Conservation (phyloP, 1,140 invertebrate genomes). For the Achatina immaculata region DNA sequence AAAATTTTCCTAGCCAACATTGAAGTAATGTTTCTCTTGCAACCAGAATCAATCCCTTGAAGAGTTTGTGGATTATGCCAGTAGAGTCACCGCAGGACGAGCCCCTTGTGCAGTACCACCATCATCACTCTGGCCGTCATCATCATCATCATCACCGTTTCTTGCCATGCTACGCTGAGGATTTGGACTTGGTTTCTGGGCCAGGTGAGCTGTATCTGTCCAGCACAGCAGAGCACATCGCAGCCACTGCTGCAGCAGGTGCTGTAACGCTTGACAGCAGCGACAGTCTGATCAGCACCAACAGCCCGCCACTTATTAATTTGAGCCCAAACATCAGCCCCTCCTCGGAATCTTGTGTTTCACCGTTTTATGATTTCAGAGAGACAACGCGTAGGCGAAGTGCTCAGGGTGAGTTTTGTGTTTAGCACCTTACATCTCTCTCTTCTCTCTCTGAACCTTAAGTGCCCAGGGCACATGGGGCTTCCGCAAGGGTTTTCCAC, state of each 20-base stretch:
- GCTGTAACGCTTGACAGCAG: conserved; percentile 38
- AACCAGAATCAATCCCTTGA: not conserved
- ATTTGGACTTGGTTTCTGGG: conserved; percentile 26
- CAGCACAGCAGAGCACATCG: conserved; percentile 29
- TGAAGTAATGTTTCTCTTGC: not conserved
- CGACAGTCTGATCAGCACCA: conserved; percentile 63
- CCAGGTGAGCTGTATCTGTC: conserved; percentile 31
- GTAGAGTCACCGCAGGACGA: conserved; percentile 33
- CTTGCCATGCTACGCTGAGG: conserved; percentile 37
- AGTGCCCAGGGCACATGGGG: too few species aligned
- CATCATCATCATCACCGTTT: conserved; percentile 35
- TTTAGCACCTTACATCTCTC: not conserved
- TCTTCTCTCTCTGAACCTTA: too few species aligned
- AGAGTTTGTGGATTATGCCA: conserved; percentile 38
- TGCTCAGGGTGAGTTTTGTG: conserved; percentile 57
- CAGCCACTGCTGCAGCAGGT: conserved; percentile 19
- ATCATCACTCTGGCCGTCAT: conserved; percentile 10
- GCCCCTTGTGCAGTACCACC: conserved; percentile 36
- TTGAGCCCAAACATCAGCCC: conserved; percentile 70
- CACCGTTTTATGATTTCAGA: conserved; percentile 68
- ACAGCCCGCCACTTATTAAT: conserved; percentile 70
- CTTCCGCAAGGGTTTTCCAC: too few species aligned
- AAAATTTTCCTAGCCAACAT: too few species aligned
- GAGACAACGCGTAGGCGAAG: conserved; percentile 63
- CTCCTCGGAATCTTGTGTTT: conserved; percentile 59